These are phyloP conservation scores for Alouatta palliata DNA, from an alignment of 2,113 vertebrate species.

Conservation along the genomic window DNA sequence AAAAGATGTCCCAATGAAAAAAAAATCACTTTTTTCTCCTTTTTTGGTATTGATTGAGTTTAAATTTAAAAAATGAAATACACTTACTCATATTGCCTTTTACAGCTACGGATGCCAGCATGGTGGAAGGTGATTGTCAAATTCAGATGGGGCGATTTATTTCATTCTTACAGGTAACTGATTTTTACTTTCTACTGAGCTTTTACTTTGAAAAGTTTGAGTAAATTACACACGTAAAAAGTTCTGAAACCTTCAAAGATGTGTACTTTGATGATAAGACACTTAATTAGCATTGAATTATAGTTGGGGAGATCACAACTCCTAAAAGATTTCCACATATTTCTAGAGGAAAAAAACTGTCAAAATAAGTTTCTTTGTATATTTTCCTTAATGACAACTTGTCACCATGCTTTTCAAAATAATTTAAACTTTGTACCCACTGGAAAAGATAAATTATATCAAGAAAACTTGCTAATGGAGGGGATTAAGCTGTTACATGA, in stretches of 20 bases:
- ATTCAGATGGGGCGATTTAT: conserved; percentile 99
- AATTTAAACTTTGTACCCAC: background rate
- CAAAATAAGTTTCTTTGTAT: conserved; percentile 1
- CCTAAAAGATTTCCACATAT: background rate
- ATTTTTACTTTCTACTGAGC: background rate
- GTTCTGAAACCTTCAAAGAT: conserved; percentile 16
- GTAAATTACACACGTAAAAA: background rate
- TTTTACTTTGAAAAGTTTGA: background rate
- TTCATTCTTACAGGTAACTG: conserved; percentile 96
- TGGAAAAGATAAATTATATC: background rate
- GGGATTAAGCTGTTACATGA: background rate
- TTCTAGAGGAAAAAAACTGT: background rate
- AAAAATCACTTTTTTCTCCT: background rate
- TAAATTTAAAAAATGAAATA: conserved; percentile 33
- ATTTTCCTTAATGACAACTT: background rate
- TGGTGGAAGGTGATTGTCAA: conserved; percentile 96
- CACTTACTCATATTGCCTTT: conserved; percentile 71
- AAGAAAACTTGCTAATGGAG: background rate
- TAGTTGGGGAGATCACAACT: background rate
- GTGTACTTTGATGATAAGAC: background rate
- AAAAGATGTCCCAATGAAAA: conserved; percentile 16
- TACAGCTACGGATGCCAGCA: conserved; percentile 92
- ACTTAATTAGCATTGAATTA: background rate
- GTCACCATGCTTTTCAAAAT: background rate
- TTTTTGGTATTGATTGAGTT: conserved; percentile 5